Conservation (phyloP, 2,797 vertebrate species). For the Taenioides sp. region DNA sequence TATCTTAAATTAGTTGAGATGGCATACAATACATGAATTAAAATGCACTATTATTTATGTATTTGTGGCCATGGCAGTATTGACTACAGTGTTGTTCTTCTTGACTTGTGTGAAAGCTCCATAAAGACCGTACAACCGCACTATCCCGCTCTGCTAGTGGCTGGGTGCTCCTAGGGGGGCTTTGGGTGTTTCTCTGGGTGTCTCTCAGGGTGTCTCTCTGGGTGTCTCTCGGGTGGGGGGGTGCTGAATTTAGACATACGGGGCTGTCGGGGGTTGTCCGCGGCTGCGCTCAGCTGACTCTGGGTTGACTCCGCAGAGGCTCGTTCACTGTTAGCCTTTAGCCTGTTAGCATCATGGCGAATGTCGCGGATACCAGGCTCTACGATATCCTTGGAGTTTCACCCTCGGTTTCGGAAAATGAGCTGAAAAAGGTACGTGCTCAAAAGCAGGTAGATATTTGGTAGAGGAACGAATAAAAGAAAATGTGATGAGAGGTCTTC, state of each 20-base stretch:
- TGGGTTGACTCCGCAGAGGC: constrained; percentile 61
- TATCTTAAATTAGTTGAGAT: too few relatives aligned
- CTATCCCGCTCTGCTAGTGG: background rate
- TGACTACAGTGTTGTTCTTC: too few relatives aligned
- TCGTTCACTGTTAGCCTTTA: constrained; percentile 56
- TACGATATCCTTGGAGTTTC: constrained; percentile 95
- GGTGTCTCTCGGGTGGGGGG: background rate
- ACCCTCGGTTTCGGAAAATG: constrained; percentile 90
- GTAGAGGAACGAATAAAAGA: background rate
- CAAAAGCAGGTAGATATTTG: background rate
- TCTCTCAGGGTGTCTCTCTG: background rate
- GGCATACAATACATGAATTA: too few relatives aligned
- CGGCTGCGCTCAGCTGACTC: constrained; percentile 53
- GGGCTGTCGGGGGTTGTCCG: constrained; percentile 16
- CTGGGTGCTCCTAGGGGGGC: background rate
- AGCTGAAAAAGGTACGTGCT: constrained; percentile 89
- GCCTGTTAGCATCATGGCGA: constrained; percentile 84
- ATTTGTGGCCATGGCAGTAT: too few relatives aligned
- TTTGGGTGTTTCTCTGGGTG: background rate
- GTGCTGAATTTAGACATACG: background rate
- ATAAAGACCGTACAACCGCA: too few relatives aligned
- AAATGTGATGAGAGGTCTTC: constrained; percentile 1
- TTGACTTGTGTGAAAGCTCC: too few relatives aligned
- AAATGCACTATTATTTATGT: too few relatives aligned
- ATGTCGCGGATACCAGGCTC: constrained; percentile 92